Evolutionary conservation across 2,113 vertebrate genomes (phyloP).

Genomic region (Mystacornis crossleyi): DNA sequence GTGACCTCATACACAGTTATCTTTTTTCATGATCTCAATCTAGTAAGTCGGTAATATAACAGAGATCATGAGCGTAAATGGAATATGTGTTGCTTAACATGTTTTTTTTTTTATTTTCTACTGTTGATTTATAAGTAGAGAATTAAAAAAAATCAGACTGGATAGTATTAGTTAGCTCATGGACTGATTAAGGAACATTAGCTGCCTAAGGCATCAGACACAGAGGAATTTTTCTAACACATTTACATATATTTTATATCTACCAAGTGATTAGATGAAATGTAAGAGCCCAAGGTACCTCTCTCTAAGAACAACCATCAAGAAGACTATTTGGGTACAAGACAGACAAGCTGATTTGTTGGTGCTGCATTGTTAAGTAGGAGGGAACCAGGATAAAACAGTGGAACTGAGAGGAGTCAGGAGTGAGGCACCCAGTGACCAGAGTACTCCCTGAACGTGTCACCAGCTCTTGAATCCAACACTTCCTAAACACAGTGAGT

Average conservation of each 20-base stretch:
- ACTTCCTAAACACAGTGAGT: rapidly evolving
- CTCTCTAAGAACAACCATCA: background rate
- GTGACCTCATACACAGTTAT: background rate
- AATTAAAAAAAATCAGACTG: background rate
- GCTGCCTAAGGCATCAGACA: background rate
- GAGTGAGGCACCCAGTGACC: background rate
- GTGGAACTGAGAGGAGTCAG: background rate
- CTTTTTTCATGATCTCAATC: background rate
- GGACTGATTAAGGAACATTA: background rate
- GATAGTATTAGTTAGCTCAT: background rate
- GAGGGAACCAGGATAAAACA: background rate
- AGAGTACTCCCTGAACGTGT: background rate
- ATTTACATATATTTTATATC: background rate
- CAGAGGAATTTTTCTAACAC: background rate
- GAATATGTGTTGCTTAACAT: background rate
- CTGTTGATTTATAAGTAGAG: background rate
- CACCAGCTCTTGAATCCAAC: background rate
- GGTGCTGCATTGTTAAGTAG: background rate
- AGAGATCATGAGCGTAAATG: background rate
- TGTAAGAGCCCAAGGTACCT: background rate
- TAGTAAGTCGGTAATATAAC: background rate
- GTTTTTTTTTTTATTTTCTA: background rate
- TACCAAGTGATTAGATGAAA: background rate
- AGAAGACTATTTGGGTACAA: background rate
- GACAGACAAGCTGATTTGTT: background rate